Conservation (phyloP, 2,797 vertebrate species). For the Nyctalus aviator region DNA sequence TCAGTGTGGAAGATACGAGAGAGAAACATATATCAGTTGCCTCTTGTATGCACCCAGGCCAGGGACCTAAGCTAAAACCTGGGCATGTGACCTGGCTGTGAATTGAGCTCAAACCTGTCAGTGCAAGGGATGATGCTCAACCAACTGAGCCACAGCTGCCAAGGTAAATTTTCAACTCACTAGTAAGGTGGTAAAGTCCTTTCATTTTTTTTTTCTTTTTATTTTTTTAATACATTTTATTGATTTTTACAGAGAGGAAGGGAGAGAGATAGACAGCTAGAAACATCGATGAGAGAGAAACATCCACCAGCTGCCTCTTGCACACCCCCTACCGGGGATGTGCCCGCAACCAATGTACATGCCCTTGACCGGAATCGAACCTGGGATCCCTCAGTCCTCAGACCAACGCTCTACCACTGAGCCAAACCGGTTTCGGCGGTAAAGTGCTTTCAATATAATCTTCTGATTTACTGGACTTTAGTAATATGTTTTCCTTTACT, state of each 20-base stretch:
- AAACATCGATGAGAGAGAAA: no score
- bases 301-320: no score
- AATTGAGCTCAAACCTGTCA: neutral
- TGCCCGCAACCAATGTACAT: no score
- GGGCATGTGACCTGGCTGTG: neutral
- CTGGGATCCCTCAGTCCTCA: no score
- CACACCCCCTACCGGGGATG: no score
- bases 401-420: no score
- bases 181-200: conserved; percentile 58
- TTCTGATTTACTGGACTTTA: conserved; percentile 64
- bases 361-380: no score
- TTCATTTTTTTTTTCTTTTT: no score
- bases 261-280: no score
- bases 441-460: conserved; percentile 63
- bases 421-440: no score
- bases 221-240: no score
- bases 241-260: no score
- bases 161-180: conserved; percentile 78
- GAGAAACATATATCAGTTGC: neutral
- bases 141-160: neutral
- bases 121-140: neutral
- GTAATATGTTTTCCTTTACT: conserved; percentile 59
- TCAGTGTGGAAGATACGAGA: neutral
- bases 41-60: neutral
- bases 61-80: neutral